These are phyloP conservation scores for Hypsopygia costalis DNA, from an alignment of 2,888 invertebrate species.

Conservation along the genomic window DNA sequence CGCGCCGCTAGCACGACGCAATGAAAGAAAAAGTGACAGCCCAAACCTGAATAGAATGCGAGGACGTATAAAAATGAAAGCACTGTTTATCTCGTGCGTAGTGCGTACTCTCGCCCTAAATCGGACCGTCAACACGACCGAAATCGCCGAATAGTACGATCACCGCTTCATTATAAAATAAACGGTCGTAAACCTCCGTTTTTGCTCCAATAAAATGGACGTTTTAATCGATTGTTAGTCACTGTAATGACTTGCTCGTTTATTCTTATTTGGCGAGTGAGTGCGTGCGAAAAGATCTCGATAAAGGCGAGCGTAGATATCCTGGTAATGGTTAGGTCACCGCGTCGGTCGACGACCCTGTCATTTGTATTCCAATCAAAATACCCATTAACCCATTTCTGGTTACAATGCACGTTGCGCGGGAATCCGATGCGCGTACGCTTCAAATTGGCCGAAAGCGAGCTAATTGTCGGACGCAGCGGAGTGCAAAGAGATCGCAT, in stretches of 20 bases:
- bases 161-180: neutral
- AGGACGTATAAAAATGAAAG: slow-evolving; percentile 80
- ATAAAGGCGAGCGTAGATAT: slow-evolving; percentile 35
- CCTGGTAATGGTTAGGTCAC: slow-evolving; percentile 47
- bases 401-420: slow-evolving; percentile 19
- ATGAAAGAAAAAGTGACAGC: slow-evolving; percentile 79
- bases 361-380: slow-evolving; percentile 29
- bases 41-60: slow-evolving; percentile 75
- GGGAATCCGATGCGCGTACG: slow-evolving; percentile 29
- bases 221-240: slow-evolving; percentile 34
- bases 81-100: slow-evolving; percentile 43
- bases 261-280: slow-evolving; percentile 24
- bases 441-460: slow-evolving; percentile 31
- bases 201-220: slow-evolving; percentile 10
- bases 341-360: slow-evolving; percentile 43
- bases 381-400: slow-evolving; percentile 37
- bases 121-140: slow-evolving; percentile 1
- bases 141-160: neutral
- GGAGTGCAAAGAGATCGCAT: slow-evolving; percentile 39
- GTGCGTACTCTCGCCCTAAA: slow-evolving; percentile 5
- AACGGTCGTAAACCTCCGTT: slow-evolving; percentile 12
- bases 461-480: slow-evolving; percentile 40
- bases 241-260: slow-evolving; percentile 43
- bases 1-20: slow-evolving; percentile 34
- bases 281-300: slow-evolving; percentile 53